phyloP scores from a whole-genome alignment of 64 coral and sea anemone species.

The Dendronephthya gigantea region DNA sequence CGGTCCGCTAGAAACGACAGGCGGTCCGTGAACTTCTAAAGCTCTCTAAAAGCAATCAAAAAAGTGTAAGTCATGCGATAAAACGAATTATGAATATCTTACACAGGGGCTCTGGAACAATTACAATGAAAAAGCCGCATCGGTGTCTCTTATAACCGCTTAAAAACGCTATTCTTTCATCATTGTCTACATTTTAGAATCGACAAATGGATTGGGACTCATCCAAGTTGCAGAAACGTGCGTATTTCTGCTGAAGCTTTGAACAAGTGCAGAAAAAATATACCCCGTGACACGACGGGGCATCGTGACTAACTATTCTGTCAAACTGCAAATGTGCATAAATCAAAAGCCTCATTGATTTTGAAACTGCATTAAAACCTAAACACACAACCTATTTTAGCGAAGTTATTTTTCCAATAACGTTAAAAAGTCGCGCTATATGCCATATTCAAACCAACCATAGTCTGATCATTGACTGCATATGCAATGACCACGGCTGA shows the following conservation, averaged over 20 bases:
- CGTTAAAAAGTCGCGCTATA: not conserved
- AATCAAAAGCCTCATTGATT: not conserved
- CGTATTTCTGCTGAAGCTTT: not conserved
- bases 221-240: not conserved
- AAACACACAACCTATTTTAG: not conserved
- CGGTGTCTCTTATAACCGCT: not conserved
- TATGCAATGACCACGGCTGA: no score
- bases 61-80: slow-evolving; percentile 6
- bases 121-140: not conserved
- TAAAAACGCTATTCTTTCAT: not conserved
- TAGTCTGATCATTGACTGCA: no score
- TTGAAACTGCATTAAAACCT: not conserved
- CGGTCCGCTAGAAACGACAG: not conserved
- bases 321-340: not conserved
- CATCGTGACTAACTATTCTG: not conserved
- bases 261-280: not conserved
- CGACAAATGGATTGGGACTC: not conserved
- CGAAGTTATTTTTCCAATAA: not conserved
- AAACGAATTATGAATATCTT: not conserved
- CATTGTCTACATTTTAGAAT: not conserved
- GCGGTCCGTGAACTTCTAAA: not conserved
- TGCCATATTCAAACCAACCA: not conserved
- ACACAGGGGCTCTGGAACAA: not conserved
- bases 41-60: slow-evolving; percentile 14
- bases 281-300: not conserved